Conservation (phyloP, 2,113 vertebrate species). For the Peromyscus californicus region DNA sequence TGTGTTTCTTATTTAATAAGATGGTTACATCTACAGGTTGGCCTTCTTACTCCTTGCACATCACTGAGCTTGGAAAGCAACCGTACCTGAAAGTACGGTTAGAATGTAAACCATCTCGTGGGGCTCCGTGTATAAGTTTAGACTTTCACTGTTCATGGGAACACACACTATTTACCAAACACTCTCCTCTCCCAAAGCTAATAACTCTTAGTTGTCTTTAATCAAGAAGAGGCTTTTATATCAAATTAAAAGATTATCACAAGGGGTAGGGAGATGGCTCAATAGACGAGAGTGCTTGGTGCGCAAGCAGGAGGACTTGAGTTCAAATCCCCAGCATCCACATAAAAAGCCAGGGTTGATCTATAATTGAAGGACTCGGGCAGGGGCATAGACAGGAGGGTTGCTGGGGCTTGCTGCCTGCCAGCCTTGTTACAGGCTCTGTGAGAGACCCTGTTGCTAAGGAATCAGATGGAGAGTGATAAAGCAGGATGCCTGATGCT, state of each 20-base stretch:
- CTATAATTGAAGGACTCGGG: not conserved
- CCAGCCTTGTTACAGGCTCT: not conserved
- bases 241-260: not conserved
- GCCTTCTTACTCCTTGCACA: not conserved
- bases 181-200: not conserved
- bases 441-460: not conserved
- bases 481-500: not conserved
- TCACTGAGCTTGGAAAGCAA: constrained; percentile 29
- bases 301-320: not conserved
- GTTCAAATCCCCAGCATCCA: not conserved
- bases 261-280: not conserved
- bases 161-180: not conserved
- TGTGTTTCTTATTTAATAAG: no score
- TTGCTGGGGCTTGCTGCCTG: no score
- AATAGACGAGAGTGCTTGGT: not conserved
- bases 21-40: not conserved
- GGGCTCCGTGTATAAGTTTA: not conserved
- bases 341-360: not conserved
- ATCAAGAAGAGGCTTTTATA: not conserved
- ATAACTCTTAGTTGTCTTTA: not conserved
- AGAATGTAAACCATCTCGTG: not conserved
- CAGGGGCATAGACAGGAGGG: not conserved
- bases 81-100: not conserved
- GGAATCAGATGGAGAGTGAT: not conserved
- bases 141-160: not conserved